phyloP scores from a whole-genome alignment of 2,113 vertebrate species.

The Passer domesticus region DNA sequence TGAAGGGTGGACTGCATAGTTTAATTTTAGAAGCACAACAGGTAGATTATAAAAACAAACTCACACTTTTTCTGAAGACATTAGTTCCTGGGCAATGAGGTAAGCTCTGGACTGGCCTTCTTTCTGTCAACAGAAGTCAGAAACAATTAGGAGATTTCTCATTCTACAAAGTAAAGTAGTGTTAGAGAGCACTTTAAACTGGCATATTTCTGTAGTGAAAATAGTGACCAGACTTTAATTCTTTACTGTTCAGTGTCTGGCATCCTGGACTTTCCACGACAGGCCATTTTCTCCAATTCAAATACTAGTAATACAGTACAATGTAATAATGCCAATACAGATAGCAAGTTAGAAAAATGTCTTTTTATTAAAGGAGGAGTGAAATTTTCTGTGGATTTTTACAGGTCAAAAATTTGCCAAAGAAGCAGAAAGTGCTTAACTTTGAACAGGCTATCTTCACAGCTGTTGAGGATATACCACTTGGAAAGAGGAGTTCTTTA shows the following conservation, averaged over 20 bases:
- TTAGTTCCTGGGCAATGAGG: constrained; percentile 84
- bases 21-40: not conserved
- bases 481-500: not conserved
- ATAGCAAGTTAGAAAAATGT: not conserved
- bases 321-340: not conserved
- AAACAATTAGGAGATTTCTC: not conserved
- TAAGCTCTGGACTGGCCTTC: constrained; percentile 86
- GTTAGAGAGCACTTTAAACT: not conserved
- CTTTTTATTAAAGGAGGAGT: not conserved
- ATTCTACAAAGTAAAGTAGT: not conserved
- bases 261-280: not conserved
- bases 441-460: not conserved
- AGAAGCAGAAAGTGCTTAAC: not conserved
- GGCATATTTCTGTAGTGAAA: not conserved
- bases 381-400: not conserved
- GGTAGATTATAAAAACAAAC: constrained; percentile 52
- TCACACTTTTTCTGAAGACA: constrained; percentile 89
- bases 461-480: not conserved
- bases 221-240: not conserved
- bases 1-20: not conserved
- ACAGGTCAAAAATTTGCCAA: not conserved
- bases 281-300: not conserved
- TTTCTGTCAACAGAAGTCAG: constrained; percentile 75
- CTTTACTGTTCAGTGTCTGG: not conserved
- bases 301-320: not conserved